Evolutionary conservation across 2,113 vertebrate species (phyloP).

Genomic region (Ranitomeya imitator): DNA sequence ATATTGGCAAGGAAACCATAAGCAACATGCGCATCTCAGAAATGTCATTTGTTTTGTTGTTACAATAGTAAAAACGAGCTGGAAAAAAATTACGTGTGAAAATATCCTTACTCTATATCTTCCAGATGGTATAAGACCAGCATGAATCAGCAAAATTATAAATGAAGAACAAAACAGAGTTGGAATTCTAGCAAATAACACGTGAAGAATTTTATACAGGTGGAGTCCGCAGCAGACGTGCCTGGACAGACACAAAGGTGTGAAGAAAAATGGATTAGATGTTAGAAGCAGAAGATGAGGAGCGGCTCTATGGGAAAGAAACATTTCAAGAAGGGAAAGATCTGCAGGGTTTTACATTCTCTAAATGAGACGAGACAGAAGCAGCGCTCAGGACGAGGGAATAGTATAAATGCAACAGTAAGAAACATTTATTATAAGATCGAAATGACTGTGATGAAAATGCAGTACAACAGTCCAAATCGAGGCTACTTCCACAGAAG

Average conservation of each 20-base stretch:
- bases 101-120: too few species aligned
- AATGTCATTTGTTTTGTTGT: too few species aligned
- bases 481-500: too few species aligned
- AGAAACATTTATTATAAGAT: too few species aligned
- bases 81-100: too few species aligned
- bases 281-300: not conserved
- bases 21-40: too few species aligned
- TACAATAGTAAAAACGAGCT: too few species aligned
- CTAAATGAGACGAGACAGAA: not conserved
- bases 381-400: not conserved
- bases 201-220: not conserved
- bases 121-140: not conserved
- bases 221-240: conserved; percentile 21
- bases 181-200: not conserved
- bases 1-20: too few species aligned
- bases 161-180: not conserved
- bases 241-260: not conserved
- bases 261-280: not conserved
- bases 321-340: too few species aligned
- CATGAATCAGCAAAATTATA: not conserved
- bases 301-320: not conserved
- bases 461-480: too few species aligned
- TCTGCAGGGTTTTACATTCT: too few species aligned
- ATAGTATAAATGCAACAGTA: not conserved
- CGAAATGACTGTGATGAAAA: too few species aligned